These are phyloP conservation scores for Ommatoiulus sabulosus DNA, from an alignment of 2,888 invertebrate species.

Conservation along the genomic window DNA sequence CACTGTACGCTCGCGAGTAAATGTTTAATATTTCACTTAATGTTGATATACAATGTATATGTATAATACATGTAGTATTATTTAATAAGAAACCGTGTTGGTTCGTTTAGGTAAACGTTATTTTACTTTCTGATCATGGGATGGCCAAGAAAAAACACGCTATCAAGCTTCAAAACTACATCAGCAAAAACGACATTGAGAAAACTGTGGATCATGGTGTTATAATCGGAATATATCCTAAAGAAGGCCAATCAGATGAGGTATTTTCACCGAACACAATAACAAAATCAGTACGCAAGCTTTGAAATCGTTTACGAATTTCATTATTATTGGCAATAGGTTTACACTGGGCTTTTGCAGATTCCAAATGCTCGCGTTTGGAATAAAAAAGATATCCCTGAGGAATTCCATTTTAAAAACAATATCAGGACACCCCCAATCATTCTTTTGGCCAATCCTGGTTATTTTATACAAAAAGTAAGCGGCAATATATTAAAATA, in stretches of 20 bases:
- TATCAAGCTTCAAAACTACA: slow-evolving; percentile 63
- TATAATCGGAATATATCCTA: slow-evolving; percentile 63
- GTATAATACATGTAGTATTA: not conserved
- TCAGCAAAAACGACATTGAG: slow-evolving; percentile 63
- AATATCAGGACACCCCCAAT: slow-evolving; percentile 65
- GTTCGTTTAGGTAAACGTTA: slow-evolving; percentile 64
- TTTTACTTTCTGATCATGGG: slow-evolving; percentile 67
- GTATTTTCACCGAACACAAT: slow-evolving; percentile 58
- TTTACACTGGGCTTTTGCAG: not conserved
- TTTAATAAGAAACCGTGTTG: not conserved
- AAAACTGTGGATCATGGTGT: slow-evolving; percentile 64
- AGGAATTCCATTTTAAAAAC: slow-evolving; percentile 66
- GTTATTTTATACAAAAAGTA: slow-evolving; percentile 61
- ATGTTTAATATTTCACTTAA: not conserved
- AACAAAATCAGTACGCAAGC: not conserved
- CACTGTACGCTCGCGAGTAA: not conserved
- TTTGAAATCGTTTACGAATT: not conserved
- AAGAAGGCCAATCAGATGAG: slow-evolving; percentile 60
- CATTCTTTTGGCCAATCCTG: slow-evolving; percentile 65
- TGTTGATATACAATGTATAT: no score
- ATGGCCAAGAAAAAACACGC: slow-evolving; percentile 64
- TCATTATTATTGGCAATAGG: slow-evolving; percentile 31
- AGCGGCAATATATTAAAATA: no score
- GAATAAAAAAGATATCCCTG: slow-evolving; percentile 65
- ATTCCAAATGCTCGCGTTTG: slow-evolving; percentile 61